phyloP scores from a whole-genome alignment of 2,113 vertebrate species.

The Tapirus terrestris region DNA sequence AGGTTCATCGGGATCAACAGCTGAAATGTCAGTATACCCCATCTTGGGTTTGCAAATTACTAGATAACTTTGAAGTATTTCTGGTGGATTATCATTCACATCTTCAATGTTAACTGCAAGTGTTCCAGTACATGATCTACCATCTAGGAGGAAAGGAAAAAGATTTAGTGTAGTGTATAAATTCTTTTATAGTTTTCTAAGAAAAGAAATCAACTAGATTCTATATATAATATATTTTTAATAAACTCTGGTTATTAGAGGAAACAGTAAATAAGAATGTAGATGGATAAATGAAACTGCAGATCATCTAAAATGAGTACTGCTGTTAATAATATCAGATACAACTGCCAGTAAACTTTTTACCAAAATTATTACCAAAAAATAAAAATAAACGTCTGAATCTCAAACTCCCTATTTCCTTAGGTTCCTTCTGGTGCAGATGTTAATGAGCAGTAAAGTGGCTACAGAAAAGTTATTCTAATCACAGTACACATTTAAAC shows the following conservation, averaged over 20 bases:
- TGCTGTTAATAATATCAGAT: neutral
- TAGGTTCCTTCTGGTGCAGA: neutral
- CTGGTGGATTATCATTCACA: constrained; percentile 90
- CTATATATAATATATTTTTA: neutral
- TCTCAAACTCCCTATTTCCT: neutral
- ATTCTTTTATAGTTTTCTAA: neutral
- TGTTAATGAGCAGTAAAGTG: neutral
- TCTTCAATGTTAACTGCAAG: constrained; percentile 88
- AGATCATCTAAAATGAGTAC: neutral
- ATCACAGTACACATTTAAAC: neutral
- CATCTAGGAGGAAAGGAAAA: constrained; percentile 81
- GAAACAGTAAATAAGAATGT: neutral
- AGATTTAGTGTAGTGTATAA: neutral
- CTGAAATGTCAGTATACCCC: constrained; percentile 72
- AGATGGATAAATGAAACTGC: neutral
- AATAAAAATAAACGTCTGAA: neutral
- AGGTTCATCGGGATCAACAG: constrained; percentile 85
- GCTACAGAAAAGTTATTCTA: neutral
- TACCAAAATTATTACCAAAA: neutral
- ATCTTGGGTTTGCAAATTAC: constrained; percentile 87
- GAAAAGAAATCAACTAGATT: neutral
- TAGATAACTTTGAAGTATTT: constrained; percentile 45
- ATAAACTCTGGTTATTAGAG: neutral
- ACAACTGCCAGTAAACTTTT: neutral
- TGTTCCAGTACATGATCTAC: constrained; percentile 91